Conservation (phyloP, 2,113 vertebrate species). For the Perccottus glenii region DNA sequence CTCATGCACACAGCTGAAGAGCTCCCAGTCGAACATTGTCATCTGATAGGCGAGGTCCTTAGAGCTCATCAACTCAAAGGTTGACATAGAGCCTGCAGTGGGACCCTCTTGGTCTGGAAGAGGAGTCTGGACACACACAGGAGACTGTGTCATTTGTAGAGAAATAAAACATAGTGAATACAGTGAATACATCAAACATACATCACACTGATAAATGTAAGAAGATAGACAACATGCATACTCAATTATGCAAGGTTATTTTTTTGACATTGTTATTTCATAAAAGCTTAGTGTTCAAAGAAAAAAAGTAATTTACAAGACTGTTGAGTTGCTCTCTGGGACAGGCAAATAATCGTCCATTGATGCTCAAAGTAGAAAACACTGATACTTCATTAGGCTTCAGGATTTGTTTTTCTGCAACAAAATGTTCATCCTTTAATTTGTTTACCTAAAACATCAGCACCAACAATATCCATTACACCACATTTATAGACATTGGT, state of each 20-base stretch:
- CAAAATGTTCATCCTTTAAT: not conserved
- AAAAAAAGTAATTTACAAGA: constrained; percentile 78
- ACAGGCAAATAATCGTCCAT: constrained; percentile 92
- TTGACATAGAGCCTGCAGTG: constrained; percentile 90
- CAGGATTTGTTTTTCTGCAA: constrained; percentile 75
- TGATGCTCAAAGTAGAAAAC: constrained; percentile 93
- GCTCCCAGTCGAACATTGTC: constrained; percentile 97
- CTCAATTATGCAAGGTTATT: too few relatives aligned
- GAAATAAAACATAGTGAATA: not conserved
- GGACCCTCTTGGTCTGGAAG: constrained; percentile 96
- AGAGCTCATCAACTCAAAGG: constrained; percentile 97
- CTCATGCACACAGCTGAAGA: constrained; percentile 98
- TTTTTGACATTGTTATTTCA: not conserved
- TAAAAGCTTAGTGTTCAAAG: not conserved
- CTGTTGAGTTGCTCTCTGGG: constrained; percentile 89
- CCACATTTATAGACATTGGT: too few relatives aligned
- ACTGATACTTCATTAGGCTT: constrained; percentile 95
- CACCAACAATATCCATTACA: not conserved
- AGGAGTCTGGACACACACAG: constrained; percentile 77
- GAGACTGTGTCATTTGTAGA: not conserved
- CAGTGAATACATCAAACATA: too few relatives aligned
- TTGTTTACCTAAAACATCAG: not conserved
- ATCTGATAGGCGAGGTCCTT: constrained; percentile 97
- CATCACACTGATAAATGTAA: too few relatives aligned
- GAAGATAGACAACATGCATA: too few relatives aligned